Evolutionary conservation across 2,888 invertebrate species (phyloP).

Genomic region (Oligia fasciuncula): DNA sequence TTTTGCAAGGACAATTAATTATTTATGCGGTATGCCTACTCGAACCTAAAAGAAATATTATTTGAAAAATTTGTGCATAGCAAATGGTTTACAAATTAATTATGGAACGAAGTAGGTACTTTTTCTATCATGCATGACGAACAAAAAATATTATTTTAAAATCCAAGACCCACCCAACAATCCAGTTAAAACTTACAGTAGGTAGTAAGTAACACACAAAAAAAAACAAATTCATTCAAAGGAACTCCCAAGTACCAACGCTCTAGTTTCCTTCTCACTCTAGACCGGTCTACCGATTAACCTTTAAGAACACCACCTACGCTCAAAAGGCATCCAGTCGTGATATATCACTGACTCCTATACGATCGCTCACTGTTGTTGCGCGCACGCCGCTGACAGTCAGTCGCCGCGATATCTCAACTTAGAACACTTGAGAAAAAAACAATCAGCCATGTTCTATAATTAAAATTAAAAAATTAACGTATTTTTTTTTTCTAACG

Average conservation of each 20-base stretch:
- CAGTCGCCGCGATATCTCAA: slow-evolving; percentile 63
- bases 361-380: slow-evolving; percentile 51
- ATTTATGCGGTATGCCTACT: neutral
- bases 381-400: slow-evolving; percentile 56
- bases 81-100: neutral
- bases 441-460: neutral
- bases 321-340: slow-evolving; percentile 59
- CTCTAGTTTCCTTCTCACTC: slow-evolving; percentile 34
- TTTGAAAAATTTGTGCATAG: neutral
- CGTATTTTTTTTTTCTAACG: slow-evolving; percentile 8
- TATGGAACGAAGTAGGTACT: neutral
- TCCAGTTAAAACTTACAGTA: neutral
- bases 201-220: too few species aligned
- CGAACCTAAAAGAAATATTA: neutral
- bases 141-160: neutral
- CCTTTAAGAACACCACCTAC: slow-evolving; percentile 60
- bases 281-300: slow-evolving; percentile 53
- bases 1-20: neutral
- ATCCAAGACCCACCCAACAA: neutral
- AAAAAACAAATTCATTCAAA: neutral
- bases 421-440: slow-evolving; percentile 62
- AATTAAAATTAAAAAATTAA: neutral
- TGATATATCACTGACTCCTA: slow-evolving; percentile 58
- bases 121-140: neutral
- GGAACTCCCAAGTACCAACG: slow-evolving; percentile 11